A percentile compares a stretch with the other conserved stretches of the same genome.
Evolutionary conservation across 2,113 vertebrate genomes (phyloP).

Genomic region (Catharus bicknelli): DNA sequence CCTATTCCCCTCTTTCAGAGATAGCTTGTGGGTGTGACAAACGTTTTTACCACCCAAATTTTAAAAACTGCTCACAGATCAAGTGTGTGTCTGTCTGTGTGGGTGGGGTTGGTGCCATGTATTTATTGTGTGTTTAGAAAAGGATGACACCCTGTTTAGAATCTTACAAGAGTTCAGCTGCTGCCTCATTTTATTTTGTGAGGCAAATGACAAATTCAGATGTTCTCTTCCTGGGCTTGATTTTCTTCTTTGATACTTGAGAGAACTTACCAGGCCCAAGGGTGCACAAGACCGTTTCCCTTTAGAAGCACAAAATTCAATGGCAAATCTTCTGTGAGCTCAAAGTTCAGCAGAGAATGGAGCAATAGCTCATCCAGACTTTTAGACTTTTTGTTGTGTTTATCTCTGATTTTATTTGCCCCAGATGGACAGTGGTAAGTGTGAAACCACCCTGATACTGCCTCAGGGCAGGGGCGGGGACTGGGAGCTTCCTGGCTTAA

Average conservation of each 20-base stretch:
- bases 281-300: not conserved
- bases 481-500: not conserved
- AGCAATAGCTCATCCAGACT: not conserved
- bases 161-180: slow-evolving; percentile 11
- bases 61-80: not conserved
- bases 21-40: slow-evolving; percentile 14
- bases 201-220: slow-evolving; percentile 22
- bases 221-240: not conserved
- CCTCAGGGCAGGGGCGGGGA: not conserved
- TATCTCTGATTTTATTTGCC: not conserved
- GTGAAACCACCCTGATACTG: not conserved
- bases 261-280: not conserved
- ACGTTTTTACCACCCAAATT: not conserved
- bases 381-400: not conserved
- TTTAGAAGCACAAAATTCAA: not conserved
- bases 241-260: not conserved
- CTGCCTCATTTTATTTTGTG: not conserved
- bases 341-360: not conserved
- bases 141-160: not conserved
- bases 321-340: not conserved
- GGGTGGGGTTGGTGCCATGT: not conserved
- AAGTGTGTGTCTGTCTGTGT: not conserved
- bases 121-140: slow-evolving; percentile 44
- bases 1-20: not conserved
- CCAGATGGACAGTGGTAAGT: not conserved